Base-by-base conservation (phyloP, 2,113 vertebrate species). In the Phodopus roborovskii region DNA sequence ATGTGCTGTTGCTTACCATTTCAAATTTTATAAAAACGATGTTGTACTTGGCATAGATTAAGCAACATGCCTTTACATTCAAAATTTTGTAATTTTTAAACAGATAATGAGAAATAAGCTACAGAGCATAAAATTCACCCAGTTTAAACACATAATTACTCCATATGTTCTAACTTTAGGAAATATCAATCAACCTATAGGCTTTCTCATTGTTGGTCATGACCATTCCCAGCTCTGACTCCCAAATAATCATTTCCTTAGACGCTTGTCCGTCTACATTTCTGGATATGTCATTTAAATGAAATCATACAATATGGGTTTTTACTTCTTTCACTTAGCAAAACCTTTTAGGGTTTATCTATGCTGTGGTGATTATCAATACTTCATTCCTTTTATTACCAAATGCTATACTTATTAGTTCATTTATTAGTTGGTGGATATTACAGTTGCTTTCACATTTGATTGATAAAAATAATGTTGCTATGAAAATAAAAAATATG, bases 381-480 rank as follows among this genome's bases (percentile, higher is more conserved):
- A 91, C 62, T 71, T 73, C 7, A 77, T 79, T 91, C 9, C 36
- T 96, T 94, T 82, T 89, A 64, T 86, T 66, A 2, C 39, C 58
- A 48, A 22, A 42, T 66, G 58, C n/a, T 28, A 30, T 50, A 62
- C 86, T 90, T 92, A 66, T 94, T 96, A 87, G 84, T 92, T 39
- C 39, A 66, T 66, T 71, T 39, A 78, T 82, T 30, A 83, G 22
- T 87, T 92, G 22, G 39, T 95, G 13, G 82, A 84, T 64, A 64
- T 84, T 53, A 70, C 30, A 87, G 68, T 73, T 58, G 78, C n/a
- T 88, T 97, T 97, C 42, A 92, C 30, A 88, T 97, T 95, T 75
- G 53, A 48, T 33, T 88, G 36, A 84, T 79, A 90, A 73, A 19
- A 73, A 36, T 87, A 96, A 90, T 86, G 66, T 62, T 95, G n/a